These are phyloP conservation scores for Carpatolechia fugitivella DNA, from an alignment of 2,888 invertebrate genomes.

Conservation along the genomic window DNA sequence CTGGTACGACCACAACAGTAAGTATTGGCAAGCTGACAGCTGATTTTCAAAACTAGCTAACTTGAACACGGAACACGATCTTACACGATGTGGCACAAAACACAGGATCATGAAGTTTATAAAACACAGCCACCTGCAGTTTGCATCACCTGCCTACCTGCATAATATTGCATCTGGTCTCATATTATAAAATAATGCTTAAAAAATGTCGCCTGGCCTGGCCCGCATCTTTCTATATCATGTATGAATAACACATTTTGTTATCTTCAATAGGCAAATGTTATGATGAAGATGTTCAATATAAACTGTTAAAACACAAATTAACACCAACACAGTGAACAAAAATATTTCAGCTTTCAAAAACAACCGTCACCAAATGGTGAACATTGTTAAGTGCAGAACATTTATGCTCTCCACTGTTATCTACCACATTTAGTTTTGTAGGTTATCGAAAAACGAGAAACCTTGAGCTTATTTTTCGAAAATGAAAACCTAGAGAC, in stretches of 20 bases:
- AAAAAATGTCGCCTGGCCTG: conserved; percentile 4
- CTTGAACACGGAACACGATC: background rate
- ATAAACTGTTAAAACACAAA: too few species aligned
- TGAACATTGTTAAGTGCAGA: background rate
- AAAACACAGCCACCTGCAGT: conserved; percentile 18
- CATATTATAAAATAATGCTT: background rate
- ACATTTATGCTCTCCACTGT: background rate
- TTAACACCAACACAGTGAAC: too few species aligned
- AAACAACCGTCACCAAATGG: background rate
- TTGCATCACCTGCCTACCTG: conserved; percentile 48
- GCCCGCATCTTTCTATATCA: conserved; percentile 18
- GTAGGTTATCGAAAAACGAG: background rate
- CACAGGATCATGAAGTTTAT: conserved; percentile 6
- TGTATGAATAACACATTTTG: too few species aligned
- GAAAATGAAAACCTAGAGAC: background rate
- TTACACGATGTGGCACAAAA: background rate
- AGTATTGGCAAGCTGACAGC: background rate
- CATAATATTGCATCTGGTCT: conserved; percentile 25
- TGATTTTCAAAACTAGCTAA: background rate
- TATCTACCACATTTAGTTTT: background rate
- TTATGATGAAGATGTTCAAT: too few species aligned
- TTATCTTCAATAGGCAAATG: too few species aligned
- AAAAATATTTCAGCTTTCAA: too few species aligned
- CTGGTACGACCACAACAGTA: too few species aligned
- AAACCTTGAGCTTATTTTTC: background rate